A percentile compares a stretch with the other conserved stretches of the same genome.
Conservation (phyloP, 2,113 vertebrate genomes). For the Telmatochromis sp. region DNA sequence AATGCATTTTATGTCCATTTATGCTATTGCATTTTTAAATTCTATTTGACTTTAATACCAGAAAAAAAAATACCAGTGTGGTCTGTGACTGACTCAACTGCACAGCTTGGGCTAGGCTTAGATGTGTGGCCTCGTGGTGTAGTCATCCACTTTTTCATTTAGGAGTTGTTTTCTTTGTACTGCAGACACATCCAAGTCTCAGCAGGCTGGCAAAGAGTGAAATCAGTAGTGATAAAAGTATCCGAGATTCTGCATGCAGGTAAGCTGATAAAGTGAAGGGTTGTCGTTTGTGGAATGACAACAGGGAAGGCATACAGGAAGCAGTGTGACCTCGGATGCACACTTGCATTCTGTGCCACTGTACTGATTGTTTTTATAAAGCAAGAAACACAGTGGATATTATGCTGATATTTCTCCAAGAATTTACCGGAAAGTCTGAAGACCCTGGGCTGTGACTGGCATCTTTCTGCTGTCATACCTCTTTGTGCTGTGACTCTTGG, state of each 20-base stretch:
- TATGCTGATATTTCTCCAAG: background rate
- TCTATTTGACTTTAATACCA: background rate
- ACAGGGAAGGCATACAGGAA: background rate
- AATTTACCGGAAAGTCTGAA: background rate
- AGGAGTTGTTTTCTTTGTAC: background rate
- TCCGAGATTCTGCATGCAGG: background rate
- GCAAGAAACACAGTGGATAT: background rate
- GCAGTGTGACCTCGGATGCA: background rate
- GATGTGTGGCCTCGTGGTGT: background rate
- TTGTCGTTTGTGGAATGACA: background rate
- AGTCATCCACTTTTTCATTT: background rate
- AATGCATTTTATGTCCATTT: background rate
- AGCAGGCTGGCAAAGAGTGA: background rate
- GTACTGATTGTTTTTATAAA: background rate
- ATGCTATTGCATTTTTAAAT: background rate
- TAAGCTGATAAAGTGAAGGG: background rate
- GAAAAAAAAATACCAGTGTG: background rate
- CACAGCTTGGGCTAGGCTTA: background rate
- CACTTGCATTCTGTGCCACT: background rate
- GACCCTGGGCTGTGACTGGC: background rate
- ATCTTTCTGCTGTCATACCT: background rate
- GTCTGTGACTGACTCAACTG: background rate
- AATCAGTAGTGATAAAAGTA: background rate
- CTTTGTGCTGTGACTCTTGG: background rate
- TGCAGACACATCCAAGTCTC: background rate